These are phyloP conservation scores for Halocynthia roretzi DNA, from an alignment of 23 tunicate species.

Conservation along the genomic window DNA sequence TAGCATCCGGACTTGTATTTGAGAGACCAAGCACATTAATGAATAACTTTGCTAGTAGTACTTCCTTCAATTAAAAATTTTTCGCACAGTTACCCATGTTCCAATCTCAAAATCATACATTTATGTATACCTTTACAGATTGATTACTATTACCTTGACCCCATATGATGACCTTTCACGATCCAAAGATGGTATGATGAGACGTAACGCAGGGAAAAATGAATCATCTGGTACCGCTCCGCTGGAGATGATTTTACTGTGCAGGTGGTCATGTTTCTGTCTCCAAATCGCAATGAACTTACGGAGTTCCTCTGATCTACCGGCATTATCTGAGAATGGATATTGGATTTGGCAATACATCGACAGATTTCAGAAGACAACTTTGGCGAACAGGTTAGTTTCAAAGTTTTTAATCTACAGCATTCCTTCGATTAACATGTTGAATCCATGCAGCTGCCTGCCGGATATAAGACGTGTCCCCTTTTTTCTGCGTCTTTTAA, in stretches of 20 bases:
- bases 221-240: constrained; percentile 15
- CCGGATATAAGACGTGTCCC: not conserved
- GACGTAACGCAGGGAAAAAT: constrained; percentile 62
- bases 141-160: constrained; percentile 37
- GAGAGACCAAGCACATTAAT: constrained; percentile 59
- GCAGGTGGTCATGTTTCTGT: constrained; percentile 19
- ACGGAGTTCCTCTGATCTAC: constrained; percentile 34
- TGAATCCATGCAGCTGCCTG: not conserved
- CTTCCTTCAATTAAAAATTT: constrained; percentile 36
- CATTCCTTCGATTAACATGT: not conserved
- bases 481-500: not conserved
- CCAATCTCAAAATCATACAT: not conserved
- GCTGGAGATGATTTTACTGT: constrained; percentile 8
- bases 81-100: not conserved
- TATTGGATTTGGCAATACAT: not conserved
- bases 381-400: not conserved
- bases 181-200: constrained; percentile 67
- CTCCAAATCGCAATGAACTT: constrained; percentile 49
- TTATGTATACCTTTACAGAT: no score
- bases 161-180: constrained; percentile 78
- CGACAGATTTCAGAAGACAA: not conserved
- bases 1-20: constrained; percentile 61
- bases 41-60: constrained; percentile 60
- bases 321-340: constrained; percentile 23
- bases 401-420: not conserved